Base-by-base conservation (phyloP, 1,140 invertebrate genomes). In the Drosophila auraria region DNA sequence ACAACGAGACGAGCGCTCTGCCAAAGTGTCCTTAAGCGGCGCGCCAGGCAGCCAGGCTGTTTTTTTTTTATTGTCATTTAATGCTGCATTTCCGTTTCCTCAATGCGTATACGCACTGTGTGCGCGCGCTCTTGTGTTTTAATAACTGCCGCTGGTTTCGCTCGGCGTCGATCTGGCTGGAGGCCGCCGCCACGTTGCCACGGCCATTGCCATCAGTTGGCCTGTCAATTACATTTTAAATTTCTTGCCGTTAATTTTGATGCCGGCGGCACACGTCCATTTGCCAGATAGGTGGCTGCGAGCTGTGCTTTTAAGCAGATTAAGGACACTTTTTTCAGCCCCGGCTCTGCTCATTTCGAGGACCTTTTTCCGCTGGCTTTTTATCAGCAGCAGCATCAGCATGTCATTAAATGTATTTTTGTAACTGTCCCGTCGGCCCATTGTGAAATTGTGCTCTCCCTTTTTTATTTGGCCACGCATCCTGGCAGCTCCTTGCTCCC, bases 221-320 rank as follows among this genome's bases (percentile, higher is more conserved):
- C 57, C 76, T 90, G 86, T 90, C 86, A 90, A 90, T 90, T 90
- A 90, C 86, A 86, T 91, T 91, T 90, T 82, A 90, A 90, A 90
- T 90, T 90, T 78, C 72, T 82, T 76, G 82, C 62, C 79, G 82
- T 90, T 91, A 90, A 90, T 90, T 90, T 90, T 86, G 78, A 89
- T 89, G 86, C 70, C 59, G 64, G 33, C 60, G 42, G 71, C 69
- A 73, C 54, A 51, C 54, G 70, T 50, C 47, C 71, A 49, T 38
- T 36, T 33, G 30, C 27, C 60, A 64, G 68, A 68, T 64, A 65
- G 58, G 51, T 51, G 53, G 53, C 57, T 30, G 33, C 20, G 42
- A 15, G 68, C 51, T 81, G 78, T 51, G 82, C 78, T 90, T 82
- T 90, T 82, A 86, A 90, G 80, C 82, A 86, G 86, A 90, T 90